These are phyloP conservation scores for Pammene fasciana DNA, from an alignment of 2,888 invertebrate species.

Conservation along the genomic window DNA sequence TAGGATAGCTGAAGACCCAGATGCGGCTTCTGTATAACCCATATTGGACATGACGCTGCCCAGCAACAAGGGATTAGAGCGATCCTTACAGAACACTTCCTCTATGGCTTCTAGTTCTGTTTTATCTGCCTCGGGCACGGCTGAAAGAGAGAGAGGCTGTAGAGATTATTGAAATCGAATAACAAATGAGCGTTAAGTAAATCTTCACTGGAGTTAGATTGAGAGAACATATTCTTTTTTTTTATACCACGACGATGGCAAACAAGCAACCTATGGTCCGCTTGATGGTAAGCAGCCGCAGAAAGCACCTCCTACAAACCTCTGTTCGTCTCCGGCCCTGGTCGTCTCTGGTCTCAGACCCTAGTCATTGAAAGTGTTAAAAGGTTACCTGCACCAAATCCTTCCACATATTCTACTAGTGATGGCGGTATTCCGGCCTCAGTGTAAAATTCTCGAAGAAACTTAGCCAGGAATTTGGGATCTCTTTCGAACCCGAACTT, in stretches of 20 bases:
- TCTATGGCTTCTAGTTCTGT: slow-evolving; percentile 82
- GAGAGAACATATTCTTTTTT: too few relatives aligned
- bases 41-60: slow-evolving; percentile 47
- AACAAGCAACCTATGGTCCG: too few relatives aligned
- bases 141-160: slow-evolving; percentile 12
- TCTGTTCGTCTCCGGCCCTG: too few relatives aligned
- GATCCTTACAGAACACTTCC: slow-evolving; percentile 72
- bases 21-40: slow-evolving; percentile 41
- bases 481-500: slow-evolving; percentile 6
- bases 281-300: too few relatives aligned
- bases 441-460: slow-evolving; percentile 60
- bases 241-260: too few relatives aligned
- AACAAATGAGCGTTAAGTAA: too few relatives aligned
- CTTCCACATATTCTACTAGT: slow-evolving; percentile 83
- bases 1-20: slow-evolving; percentile 76
- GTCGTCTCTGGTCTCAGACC: too few relatives aligned
- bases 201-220: too few relatives aligned
- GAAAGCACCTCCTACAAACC: too few relatives aligned
- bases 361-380: too few relatives aligned
- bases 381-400: slow-evolving; percentile 83
- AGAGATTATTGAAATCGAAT: neutral
- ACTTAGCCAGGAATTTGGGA: slow-evolving; percentile 1
- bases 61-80: slow-evolving; percentile 79
- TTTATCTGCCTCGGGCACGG: slow-evolving; percentile 53
- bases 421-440: slow-evolving; percentile 81